phyloP scores from a whole-genome alignment of 2,797 vertebrate species.

The Pangasius djambal region DNA sequence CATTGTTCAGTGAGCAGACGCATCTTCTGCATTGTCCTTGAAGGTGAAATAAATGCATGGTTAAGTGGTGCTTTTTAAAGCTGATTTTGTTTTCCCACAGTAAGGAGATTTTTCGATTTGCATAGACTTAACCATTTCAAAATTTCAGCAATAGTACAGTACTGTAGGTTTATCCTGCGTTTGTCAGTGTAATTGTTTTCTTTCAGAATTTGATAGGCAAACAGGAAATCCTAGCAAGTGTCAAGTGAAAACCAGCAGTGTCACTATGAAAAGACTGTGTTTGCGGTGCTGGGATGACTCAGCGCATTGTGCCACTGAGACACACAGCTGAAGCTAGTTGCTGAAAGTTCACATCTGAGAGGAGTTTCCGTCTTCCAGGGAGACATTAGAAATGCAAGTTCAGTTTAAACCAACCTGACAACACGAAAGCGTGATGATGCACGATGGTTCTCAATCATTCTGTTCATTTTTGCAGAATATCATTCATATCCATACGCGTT shows the following conservation, averaged over 20 bases:
- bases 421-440: too few species aligned
- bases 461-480: too few species aligned
- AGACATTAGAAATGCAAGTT: neutral
- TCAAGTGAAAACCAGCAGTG: neutral
- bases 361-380: neutral
- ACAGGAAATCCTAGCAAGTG: neutral
- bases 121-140: neutral
- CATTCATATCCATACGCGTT: too few species aligned
- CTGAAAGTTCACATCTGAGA: neutral
- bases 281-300: conserved; percentile 14
- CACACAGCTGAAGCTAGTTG: neutral
- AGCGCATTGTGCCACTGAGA: neutral
- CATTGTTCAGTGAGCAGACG: neutral
- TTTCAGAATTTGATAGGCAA: neutral
- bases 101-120: neutral
- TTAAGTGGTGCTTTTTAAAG: neutral
- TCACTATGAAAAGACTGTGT: neutral
- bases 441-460: too few species aligned
- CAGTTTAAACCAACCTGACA: too few species aligned
- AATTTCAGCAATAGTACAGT: neutral
- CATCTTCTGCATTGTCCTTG: neutral
- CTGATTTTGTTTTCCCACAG: neutral
- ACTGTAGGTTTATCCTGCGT: neutral
- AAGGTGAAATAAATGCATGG: neutral
- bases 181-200: neutral